Percentiles rank a stretch among this genome's conserved stretches.
phyloP scores from a whole-genome alignment of 2,888 invertebrate genomes.

The Hymenopus coronatus region DNA sequence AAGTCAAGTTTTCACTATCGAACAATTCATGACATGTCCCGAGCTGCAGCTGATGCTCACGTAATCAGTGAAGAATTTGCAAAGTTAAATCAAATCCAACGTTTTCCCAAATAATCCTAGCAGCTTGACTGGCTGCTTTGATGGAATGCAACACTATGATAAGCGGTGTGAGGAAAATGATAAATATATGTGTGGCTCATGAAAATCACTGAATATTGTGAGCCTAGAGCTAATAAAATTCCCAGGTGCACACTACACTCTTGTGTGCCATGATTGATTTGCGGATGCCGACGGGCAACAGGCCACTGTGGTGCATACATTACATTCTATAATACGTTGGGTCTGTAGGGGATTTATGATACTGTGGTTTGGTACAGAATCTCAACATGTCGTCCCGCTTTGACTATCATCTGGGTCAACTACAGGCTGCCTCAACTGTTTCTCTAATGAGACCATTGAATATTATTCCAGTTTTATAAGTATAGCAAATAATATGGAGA shows the following conservation, averaged over 20 bases:
- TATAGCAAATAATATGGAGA: no score
- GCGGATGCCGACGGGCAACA: not conserved
- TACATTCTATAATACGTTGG: not conserved
- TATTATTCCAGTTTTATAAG: no score
- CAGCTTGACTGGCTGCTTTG: no score
- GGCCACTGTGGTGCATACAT: not conserved
- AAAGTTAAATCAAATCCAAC: no score
- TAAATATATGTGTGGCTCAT: not conserved
- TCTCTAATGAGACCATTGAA: no score
- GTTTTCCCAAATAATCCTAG: no score
- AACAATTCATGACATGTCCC: no score
- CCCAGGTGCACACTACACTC: not conserved
- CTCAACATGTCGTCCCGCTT: not conserved
- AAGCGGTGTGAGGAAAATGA: not conserved
- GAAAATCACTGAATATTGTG: not conserved
- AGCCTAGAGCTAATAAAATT: not conserved
- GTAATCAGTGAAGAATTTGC: no score
- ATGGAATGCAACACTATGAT: no score
- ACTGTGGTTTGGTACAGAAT: not conserved
- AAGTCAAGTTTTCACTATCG: no score
- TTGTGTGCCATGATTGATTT: not conserved
- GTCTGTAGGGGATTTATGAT: not conserved
- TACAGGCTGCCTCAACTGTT: not conserved
- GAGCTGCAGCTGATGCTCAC: no score
- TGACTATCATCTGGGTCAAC: not conserved